Evolutionary conservation across 2,888 invertebrate species (phyloP).

Genomic region (Sphaeridia pumilis): DNA sequence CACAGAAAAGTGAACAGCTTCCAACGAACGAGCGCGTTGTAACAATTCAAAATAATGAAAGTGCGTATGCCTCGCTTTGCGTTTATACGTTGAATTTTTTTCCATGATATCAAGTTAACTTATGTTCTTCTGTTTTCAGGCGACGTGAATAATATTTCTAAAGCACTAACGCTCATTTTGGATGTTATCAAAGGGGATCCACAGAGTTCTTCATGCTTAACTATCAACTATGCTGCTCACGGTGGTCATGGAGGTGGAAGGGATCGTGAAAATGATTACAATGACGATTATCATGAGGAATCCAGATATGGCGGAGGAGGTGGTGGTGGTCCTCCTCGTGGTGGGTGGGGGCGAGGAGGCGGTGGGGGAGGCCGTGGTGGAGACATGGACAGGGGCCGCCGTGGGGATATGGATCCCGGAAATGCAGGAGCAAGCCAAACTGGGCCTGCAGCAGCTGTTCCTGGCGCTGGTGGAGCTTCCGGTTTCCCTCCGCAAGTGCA

Average conservation of each 20-base stretch:
- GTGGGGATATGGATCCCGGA: conserved; percentile 10
- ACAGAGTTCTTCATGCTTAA: conserved; percentile 34
- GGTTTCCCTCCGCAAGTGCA: conserved; percentile 36
- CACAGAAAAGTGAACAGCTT: conserved; percentile 35
- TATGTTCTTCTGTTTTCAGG: conserved; percentile 15
- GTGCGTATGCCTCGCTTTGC: conserved; percentile 22
- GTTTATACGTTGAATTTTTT: not conserved
- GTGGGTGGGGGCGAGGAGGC: conserved; percentile 18
- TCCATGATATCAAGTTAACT: not conserved
- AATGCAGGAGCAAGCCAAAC: conserved; percentile 7
- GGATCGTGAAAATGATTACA: conserved; percentile 23
- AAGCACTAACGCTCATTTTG: conserved; percentile 32
- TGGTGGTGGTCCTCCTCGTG: conserved; percentile 30
- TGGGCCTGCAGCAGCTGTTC: not conserved
- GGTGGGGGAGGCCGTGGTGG: conserved; percentile 22
- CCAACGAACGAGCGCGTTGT: conserved; percentile 35
- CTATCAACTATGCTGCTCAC: conserved; percentile 33
- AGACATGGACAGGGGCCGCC: not conserved
- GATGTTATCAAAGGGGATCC: conserved; percentile 36
- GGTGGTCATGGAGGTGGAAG: conserved; percentile 13
- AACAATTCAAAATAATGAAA: conserved; percentile 36
- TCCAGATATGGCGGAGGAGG: conserved; percentile 20
- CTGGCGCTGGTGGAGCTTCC: conserved; percentile 16
- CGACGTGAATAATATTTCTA: conserved; percentile 34
- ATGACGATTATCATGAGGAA: conserved; percentile 32